Conservation (phyloP, 2,113 vertebrate genomes). For the Gorilla gorilla region DNA sequence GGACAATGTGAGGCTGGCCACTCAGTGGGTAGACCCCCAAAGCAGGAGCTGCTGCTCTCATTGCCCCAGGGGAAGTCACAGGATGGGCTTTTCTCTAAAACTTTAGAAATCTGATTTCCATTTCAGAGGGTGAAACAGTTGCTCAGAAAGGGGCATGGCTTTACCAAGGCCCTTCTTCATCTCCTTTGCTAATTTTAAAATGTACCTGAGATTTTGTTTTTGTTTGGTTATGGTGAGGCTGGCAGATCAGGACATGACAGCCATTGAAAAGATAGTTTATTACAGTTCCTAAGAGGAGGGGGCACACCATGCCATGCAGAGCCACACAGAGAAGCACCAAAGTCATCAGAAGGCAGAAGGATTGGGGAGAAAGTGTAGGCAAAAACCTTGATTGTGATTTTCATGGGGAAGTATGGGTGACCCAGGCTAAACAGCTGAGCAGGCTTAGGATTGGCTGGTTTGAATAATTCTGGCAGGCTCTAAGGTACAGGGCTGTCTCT, state of each 20-base stretch:
- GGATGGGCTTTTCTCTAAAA: not conserved
- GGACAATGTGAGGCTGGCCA: not conserved
- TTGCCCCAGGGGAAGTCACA: too few species aligned
- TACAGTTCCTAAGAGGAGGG: not conserved
- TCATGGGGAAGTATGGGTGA: not conserved
- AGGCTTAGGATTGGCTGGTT: not conserved
- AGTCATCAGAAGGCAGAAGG: not conserved
- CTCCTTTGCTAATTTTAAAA: not conserved
- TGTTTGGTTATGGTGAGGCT: not conserved
- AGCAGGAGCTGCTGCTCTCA: not conserved
- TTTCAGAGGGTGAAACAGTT: not conserved
- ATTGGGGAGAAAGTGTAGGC: not conserved
- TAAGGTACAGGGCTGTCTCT: not conserved
- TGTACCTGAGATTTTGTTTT: not conserved
- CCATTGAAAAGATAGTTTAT: not conserved
- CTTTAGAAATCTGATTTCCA: not conserved
- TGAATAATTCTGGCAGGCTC: not conserved
- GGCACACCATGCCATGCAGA: not conserved
- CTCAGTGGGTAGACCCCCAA: not conserved
- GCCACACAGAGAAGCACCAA: not conserved
- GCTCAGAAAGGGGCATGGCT: not conserved
- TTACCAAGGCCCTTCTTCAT: not conserved
- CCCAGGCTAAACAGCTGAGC: not conserved
- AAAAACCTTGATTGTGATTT: not conserved
- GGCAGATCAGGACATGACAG: not conserved